Conservation (phyloP, 92 coral and sea anemone genomes). For the Zoanthus sansibaricus region DNA sequence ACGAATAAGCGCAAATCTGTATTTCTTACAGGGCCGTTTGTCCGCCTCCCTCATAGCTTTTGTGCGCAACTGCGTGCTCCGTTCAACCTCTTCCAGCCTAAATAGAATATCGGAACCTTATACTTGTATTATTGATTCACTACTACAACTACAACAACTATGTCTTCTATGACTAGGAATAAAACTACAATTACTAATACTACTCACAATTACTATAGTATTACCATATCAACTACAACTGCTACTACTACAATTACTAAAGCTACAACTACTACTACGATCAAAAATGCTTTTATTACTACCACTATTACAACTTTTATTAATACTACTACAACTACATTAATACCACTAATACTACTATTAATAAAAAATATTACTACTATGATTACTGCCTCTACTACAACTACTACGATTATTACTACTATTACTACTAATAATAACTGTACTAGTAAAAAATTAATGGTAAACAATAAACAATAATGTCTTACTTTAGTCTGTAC, state of each 20-base stretch:
- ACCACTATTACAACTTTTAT: not conserved
- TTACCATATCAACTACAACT: not conserved
- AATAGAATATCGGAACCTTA: not conserved
- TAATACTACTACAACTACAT: too few species aligned
- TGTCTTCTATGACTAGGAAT: not conserved
- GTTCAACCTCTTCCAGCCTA: conserved; percentile 83
- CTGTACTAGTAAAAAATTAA: too few species aligned
- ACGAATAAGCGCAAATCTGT: conserved; percentile 88
- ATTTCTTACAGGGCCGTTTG: conserved; percentile 80
- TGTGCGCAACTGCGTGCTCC: conserved; percentile 86
- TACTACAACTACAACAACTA: not conserved
- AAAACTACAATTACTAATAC: not conserved
- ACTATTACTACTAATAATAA: too few species aligned
- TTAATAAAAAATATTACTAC: too few species aligned
- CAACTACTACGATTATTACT: too few species aligned
- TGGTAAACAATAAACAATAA: not conserved
- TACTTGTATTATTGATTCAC: not conserved
- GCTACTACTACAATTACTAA: not conserved
- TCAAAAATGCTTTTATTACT: not conserved
- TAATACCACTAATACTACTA: too few species aligned
- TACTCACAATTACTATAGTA: not conserved
- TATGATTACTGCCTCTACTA: too few species aligned
- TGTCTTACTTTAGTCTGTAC: conserved; percentile 58
- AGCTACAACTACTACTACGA: not conserved
- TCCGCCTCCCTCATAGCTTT: conserved; percentile 96